phyloP scores from a whole-genome alignment of 2,888 invertebrate genomes.

The Papilio gigon region DNA sequence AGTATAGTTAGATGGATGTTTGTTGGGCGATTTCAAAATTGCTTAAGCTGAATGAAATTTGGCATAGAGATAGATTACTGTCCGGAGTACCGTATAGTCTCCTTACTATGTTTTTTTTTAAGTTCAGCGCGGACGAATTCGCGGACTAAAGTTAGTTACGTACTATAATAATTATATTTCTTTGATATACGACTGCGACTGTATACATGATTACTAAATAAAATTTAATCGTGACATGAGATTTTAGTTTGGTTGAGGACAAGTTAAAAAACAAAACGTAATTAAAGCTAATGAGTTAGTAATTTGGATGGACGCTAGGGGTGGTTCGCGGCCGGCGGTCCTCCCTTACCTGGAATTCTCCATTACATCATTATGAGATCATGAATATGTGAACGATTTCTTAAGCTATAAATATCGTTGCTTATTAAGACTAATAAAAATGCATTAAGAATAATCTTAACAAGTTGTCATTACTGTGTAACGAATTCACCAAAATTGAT shows the following conservation, averaged over 20 bases:
- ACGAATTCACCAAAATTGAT: conserved; percentile 26
- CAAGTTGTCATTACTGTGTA: conserved; percentile 18
- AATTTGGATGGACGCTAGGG: conserved; percentile 74
- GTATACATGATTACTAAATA: neutral
- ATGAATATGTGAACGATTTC: conserved; percentile 56
- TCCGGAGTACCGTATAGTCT: too few species aligned
- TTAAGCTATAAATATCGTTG: conserved; percentile 50
- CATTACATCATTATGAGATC: conserved; percentile 54
- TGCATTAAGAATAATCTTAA: conserved; percentile 24
- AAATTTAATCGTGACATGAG: conserved; percentile 42
- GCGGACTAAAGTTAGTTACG: neutral
- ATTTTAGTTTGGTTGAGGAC: conserved; percentile 36
- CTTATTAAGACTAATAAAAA: conserved; percentile 34
- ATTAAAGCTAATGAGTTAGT: conserved; percentile 77
- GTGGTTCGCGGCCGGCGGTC: conserved; percentile 75
- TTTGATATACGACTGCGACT: neutral
- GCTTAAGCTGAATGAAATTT: too few species aligned
- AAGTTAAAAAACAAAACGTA: conserved; percentile 70
- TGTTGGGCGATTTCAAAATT: too few species aligned
- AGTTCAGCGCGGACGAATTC: too few species aligned
- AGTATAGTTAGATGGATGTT: too few species aligned
- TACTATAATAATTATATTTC: neutral
- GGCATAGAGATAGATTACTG: too few species aligned
- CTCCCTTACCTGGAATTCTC: conserved; percentile 66
- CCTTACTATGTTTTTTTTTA: too few species aligned